These are phyloP conservation scores for Ploceus nigricollis DNA, from an alignment of 2,113 vertebrate genomes.

Conservation along the genomic window DNA sequence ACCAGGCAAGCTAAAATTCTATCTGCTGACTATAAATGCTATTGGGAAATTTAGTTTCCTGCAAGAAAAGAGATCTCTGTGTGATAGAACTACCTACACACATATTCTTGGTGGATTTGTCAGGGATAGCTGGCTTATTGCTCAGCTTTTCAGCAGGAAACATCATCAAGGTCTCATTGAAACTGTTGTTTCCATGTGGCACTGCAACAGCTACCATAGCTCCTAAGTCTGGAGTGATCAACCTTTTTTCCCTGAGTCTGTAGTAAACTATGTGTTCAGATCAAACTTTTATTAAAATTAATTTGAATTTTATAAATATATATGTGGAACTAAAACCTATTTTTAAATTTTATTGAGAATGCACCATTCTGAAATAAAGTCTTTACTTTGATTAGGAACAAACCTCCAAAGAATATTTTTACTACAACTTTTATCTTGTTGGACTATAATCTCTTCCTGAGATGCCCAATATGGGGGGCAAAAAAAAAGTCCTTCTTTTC, in stretches of 20 bases:
- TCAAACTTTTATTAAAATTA: neutral
- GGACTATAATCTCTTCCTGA: neutral
- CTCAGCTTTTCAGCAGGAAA: neutral
- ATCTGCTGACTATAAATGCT: neutral
- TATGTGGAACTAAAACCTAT: neutral
- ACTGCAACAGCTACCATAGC: neutral
- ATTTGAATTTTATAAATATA: neutral
- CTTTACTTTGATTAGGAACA: neutral
- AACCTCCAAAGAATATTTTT: slow-evolving; percentile 24
- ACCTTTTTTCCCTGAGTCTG: neutral
- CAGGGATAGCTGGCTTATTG: neutral
- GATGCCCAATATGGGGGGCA: neutral
- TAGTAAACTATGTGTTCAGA: neutral
- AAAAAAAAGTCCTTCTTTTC: neutral
- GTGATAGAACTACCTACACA: neutral
- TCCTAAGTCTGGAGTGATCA: neutral
- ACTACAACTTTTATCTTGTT: neutral
- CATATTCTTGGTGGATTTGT: neutral
- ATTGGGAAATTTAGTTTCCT: neutral
- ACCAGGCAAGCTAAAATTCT: neutral
- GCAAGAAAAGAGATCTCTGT: neutral
- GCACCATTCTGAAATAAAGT: neutral
- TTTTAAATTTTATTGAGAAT: slow-evolving; percentile 1
- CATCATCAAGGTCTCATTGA: neutral
- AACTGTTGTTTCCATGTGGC: neutral